These are phyloP conservation scores for Stomatorhinus ivindoensis DNA, from an alignment of 2,113 vertebrate genomes.

Conservation along the genomic window DNA sequence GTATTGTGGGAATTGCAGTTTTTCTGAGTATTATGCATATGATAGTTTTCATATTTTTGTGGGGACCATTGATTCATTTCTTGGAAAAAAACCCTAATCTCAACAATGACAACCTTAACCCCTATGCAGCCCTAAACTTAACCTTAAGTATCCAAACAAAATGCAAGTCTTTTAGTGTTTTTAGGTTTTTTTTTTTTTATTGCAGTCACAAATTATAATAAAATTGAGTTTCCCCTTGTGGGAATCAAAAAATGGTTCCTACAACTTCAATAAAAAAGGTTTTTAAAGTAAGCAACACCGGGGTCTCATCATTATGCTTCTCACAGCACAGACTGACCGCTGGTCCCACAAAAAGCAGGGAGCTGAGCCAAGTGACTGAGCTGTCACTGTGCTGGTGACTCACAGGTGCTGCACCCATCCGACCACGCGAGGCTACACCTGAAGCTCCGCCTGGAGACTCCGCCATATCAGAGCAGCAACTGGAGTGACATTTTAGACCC, in stretches of 20 bases:
- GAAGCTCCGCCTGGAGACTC: neutral
- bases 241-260: neutral
- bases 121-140: neutral
- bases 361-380: neutral
- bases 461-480: neutral
- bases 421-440: neutral
- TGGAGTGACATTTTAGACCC: neutral
- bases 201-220: neutral
- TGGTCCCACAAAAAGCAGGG: neutral
- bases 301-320: neutral
- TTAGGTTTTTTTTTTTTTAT: neutral
- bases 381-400: neutral
- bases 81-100: neutral
- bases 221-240: neutral
- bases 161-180: neutral
- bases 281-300: neutral
- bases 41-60: neutral
- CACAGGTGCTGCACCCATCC: neutral
- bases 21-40: neutral
- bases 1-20: conserved; percentile 1
- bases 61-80: neutral
- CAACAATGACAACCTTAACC: neutral
- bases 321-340: neutral
- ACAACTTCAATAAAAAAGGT: neutral
- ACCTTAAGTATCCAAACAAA: neutral